phyloP scores from a whole-genome alignment of 2,888 invertebrate genomes.

The Isoperla grammatica region DNA sequence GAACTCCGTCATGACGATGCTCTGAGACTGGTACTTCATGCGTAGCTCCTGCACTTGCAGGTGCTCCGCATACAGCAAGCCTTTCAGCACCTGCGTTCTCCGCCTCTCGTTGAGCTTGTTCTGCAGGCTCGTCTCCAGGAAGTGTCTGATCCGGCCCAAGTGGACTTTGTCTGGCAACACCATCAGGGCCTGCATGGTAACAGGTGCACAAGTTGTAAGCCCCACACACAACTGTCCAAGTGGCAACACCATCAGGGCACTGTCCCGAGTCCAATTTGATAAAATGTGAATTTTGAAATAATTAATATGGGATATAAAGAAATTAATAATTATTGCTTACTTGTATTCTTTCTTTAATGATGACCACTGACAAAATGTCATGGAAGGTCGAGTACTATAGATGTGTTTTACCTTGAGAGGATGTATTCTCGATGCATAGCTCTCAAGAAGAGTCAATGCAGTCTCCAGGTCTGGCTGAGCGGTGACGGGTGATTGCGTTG shows the following conservation, averaged over 20 bases:
- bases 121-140: slow-evolving; percentile 72
- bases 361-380: too few species aligned
- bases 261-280: too few species aligned
- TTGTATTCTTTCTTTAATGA: too few species aligned
- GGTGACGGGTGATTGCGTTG: slow-evolving; percentile 46
- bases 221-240: too few species aligned
- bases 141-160: slow-evolving; percentile 67
- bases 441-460: slow-evolving; percentile 73
- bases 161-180: slow-evolving; percentile 77
- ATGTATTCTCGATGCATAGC: slow-evolving; percentile 78
- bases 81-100: slow-evolving; percentile 71
- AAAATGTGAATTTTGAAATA: too few species aligned
- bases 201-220: too few species aligned
- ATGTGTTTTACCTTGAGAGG: slow-evolving; percentile 69
- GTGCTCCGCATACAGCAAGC: slow-evolving; percentile 78
- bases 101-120: slow-evolving; percentile 67
- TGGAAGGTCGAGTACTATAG: too few species aligned
- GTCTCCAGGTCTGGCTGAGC: slow-evolving; percentile 69
- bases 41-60: slow-evolving; percentile 75
- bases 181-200: slow-evolving; percentile 58
- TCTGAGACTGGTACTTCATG: slow-evolving; percentile 74
- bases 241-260: too few species aligned
- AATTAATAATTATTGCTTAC: too few species aligned
- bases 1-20: slow-evolving; percentile 77
- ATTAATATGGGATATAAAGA: too few species aligned